phyloP scores from a whole-genome alignment of 2,113 vertebrate genomes.

The Corvus moneduloides region DNA sequence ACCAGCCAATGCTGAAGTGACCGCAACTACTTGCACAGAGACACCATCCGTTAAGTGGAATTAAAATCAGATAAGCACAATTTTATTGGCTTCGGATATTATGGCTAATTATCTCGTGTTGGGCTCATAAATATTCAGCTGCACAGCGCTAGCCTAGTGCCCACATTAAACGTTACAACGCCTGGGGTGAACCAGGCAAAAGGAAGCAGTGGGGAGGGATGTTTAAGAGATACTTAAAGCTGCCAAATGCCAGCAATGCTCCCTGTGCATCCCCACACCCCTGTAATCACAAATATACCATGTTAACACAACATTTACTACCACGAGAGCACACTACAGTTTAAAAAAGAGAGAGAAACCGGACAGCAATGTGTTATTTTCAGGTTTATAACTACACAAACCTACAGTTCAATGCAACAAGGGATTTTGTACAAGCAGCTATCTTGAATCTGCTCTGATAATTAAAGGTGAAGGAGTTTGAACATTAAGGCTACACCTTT shows the following conservation, averaged over 20 bases:
- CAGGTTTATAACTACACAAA: neutral
- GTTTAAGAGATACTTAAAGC: neutral
- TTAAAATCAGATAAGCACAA: neutral
- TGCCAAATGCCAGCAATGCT: neutral
- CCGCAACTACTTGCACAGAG: neutral
- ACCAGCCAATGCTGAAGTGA: neutral
- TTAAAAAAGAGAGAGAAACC: neutral
- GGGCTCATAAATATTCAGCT: neutral
- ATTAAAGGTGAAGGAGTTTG: neutral
- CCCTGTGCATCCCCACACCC: neutral
- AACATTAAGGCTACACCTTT: neutral
- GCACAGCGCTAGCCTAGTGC: neutral
- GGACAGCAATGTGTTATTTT: neutral
- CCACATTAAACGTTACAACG: neutral
- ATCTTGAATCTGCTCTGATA: neutral
- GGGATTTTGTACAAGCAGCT: neutral
- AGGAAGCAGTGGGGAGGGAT: neutral
- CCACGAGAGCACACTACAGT: neutral
- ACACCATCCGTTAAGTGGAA: neutral
- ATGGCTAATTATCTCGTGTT: neutral
- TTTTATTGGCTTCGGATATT: neutral
- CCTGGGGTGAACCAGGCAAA: neutral
- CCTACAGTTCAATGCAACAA: fast-evolving
- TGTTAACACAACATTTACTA: neutral
- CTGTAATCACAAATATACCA: neutral